phyloP scores from a whole-genome alignment of 2,113 vertebrate species.

The Bagarius yarrelli region DNA sequence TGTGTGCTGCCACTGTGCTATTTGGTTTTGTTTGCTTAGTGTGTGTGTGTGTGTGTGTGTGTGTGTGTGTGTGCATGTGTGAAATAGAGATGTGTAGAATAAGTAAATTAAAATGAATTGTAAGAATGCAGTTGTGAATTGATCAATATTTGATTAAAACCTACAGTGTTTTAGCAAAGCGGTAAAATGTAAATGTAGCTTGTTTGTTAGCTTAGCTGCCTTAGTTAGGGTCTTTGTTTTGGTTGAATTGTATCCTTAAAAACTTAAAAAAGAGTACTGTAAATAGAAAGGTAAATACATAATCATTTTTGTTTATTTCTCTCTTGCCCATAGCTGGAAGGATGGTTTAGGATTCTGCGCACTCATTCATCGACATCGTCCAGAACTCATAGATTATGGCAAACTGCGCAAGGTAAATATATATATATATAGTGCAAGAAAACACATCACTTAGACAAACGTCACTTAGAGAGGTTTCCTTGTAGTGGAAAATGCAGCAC shows the following conservation, averaged over 20 bases:
- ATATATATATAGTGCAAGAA: no score
- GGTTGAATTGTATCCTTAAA: not conserved
- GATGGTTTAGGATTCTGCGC: conserved; percentile 98
- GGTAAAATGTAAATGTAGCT: not conserved
- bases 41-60: conserved; percentile 19
- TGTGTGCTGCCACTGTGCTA: conserved; percentile 17
- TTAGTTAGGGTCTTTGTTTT: not conserved
- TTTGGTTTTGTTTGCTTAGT: not conserved
- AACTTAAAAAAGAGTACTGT: not conserved
- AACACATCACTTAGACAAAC: no score
- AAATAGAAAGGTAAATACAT: not conserved
- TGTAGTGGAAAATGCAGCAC: no score
- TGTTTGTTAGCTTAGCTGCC: not conserved
- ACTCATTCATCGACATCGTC: conserved; percentile 96
- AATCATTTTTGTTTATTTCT: not conserved
- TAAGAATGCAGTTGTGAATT: not conserved
- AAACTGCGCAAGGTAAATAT: conserved; percentile 90
- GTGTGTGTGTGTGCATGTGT: not conserved
- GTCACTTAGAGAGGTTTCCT: no score
- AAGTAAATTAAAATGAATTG: not conserved
- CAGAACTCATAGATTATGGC: conserved; percentile 95
- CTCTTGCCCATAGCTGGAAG: conserved; percentile 82
- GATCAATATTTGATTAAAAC: not conserved
- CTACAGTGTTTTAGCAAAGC: not conserved
- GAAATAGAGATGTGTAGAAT: not conserved